A percentile compares a stretch with the other conserved stretches of the same genome.
phyloP scores from a whole-genome alignment of 2,888 invertebrate genomes.

The Nephrotoma appendiculata region DNA sequence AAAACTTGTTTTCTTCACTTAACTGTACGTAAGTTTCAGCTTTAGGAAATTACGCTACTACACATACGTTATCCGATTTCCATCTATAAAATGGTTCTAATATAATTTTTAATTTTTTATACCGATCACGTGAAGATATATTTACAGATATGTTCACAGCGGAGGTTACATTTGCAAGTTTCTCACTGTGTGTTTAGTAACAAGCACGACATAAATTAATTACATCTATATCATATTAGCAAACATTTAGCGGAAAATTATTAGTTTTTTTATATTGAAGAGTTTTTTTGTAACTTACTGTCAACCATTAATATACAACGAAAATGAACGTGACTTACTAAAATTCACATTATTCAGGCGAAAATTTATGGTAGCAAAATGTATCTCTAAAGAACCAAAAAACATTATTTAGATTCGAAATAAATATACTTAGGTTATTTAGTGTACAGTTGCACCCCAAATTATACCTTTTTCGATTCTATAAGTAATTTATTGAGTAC shows the following conservation, averaged over 20 bases:
- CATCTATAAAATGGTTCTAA: neutral
- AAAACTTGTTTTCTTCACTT: neutral
- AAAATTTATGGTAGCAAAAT: neutral
- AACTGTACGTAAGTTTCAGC: neutral
- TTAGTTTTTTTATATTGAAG: neutral
- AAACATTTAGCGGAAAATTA: neutral
- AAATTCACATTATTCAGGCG: neutral
- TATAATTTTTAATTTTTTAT: neutral
- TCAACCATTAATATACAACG: neutral
- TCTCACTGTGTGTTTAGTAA: neutral
- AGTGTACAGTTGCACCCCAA: neutral
- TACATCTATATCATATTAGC: neutral
- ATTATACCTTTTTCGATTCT: neutral
- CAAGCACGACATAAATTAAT: neutral
- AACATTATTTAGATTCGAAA: neutral
- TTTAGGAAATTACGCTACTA: neutral
- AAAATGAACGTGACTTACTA: neutral
- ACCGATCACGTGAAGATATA: neutral
- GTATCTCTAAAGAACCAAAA: neutral
- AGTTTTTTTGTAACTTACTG: neutral
- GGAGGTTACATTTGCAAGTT: neutral
- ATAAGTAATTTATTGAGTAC: too few relatives aligned
- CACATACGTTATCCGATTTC: neutral
- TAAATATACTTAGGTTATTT: neutral
- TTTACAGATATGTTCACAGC: neutral